Evolutionary conservation across 2,888 invertebrate genomes (phyloP).

Genomic region (Andrena flavipes): DNA sequence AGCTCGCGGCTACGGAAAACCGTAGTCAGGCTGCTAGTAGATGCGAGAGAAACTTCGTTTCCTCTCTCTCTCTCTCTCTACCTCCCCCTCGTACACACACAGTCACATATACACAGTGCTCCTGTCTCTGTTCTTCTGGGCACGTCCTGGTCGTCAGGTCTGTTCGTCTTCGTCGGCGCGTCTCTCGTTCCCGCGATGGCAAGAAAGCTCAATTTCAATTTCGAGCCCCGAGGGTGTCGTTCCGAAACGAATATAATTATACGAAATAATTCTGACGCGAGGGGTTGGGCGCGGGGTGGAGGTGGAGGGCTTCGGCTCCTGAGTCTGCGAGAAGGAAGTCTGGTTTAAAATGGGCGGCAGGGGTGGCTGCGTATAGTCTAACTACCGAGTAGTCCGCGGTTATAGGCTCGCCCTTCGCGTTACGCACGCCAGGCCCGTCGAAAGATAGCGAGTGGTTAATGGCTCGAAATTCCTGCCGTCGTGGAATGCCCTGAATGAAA

Average conservation of each 20-base stretch:
- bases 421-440: constrained; percentile 75
- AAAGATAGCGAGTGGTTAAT: constrained; percentile 84
- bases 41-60: constrained; percentile 51
- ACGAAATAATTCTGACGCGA: constrained; percentile 84
- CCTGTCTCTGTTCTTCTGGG: constrained; percentile 8
- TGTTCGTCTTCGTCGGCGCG: constrained; percentile 39
- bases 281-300: constrained; percentile 23
- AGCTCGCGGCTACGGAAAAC: constrained; percentile 78
- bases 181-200: constrained; percentile 54
- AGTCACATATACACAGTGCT: neutral
- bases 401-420: constrained; percentile 69
- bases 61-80: constrained; percentile 11
- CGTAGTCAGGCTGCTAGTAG: constrained; percentile 60
- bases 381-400: constrained; percentile 69
- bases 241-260: constrained; percentile 85
- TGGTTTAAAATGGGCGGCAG: constrained; percentile 60
- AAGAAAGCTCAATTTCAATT: constrained; percentile 84
- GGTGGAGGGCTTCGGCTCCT: constrained; percentile 39
- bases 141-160: neutral
- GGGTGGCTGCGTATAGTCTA: constrained; percentile 55
- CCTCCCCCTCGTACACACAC: neutral
- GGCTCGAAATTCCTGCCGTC: constrained; percentile 82
- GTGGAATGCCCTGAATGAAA: constrained; percentile 83
- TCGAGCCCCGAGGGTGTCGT: constrained; percentile 84
- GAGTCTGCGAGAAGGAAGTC: constrained; percentile 63